Evolutionary conservation across 1,140 invertebrate genomes (phyloP).

Genomic region (Sitobion miscanthi): DNA sequence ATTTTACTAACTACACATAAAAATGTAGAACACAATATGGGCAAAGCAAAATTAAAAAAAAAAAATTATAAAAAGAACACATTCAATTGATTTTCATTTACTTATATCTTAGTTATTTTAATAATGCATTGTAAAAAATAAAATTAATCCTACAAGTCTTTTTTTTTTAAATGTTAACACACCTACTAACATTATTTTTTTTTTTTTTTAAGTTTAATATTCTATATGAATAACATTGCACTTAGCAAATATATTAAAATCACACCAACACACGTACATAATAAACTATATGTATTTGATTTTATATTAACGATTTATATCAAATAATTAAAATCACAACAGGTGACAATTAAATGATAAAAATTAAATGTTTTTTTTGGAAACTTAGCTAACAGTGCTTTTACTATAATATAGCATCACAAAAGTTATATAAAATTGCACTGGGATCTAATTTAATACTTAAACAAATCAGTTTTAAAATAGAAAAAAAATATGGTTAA

Average conservation of each 20-base stretch:
- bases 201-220: neutral
- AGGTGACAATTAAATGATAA: conserved; percentile 5
- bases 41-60: conserved; percentile 1
- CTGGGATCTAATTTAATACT: conserved; percentile 48
- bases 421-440: conserved; percentile 54
- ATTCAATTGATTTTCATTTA: neutral
- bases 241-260: conserved; percentile 39
- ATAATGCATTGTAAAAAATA: neutral
- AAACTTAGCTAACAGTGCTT: conserved; percentile 41
- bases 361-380: conserved; percentile 31
- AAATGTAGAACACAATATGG: neutral
- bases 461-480: conserved; percentile 45
- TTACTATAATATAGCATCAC: conserved; percentile 43
- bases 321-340: conserved; percentile 37
- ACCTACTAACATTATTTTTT: conserved; percentile 29
- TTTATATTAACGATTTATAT: conserved; percentile 40
- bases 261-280: conserved; percentile 10
- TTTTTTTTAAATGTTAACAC: neutral
- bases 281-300: conserved; percentile 40
- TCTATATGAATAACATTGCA: conserved; percentile 44
- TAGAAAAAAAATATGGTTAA: conserved; percentile 45
- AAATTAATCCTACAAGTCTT: conserved; percentile 14
- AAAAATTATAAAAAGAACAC: conserved; percentile 38
- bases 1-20: conserved; percentile 20
- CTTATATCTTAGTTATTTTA: neutral